Evolutionary conservation across 2,113 vertebrate species (phyloP).

Genomic region (Cyanoderma ruficeps): DNA sequence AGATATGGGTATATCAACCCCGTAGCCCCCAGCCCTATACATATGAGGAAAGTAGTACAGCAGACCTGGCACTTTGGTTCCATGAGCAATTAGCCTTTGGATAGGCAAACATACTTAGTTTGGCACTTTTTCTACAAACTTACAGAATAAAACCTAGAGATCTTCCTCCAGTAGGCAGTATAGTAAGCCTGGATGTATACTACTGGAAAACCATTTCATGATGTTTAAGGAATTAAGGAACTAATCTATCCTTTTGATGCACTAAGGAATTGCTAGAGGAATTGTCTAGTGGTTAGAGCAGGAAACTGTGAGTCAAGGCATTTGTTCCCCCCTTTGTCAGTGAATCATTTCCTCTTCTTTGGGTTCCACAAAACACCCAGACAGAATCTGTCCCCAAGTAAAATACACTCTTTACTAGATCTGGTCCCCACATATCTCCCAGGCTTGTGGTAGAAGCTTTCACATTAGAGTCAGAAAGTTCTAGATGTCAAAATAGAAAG

Average conservation of each 20-base stretch:
- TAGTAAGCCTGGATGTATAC: neutral
- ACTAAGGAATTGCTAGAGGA: slow-evolving; percentile 4
- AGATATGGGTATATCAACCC: neutral
- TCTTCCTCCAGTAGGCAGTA: neutral
- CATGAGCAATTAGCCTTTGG: neutral
- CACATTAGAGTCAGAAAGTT: neutral
- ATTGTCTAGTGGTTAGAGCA: slow-evolving; percentile 38
- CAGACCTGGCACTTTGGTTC: neutral
- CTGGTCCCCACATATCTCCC: neutral
- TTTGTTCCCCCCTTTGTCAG: slow-evolving; percentile 35
- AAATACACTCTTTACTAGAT: neutral
- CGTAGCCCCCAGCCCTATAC: neutral
- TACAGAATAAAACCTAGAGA: neutral
- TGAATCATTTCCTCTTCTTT: slow-evolving; percentile 62
- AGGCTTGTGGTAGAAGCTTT: neutral
- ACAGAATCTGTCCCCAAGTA: slow-evolving; percentile 21
- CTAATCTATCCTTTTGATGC: slow-evolving; percentile 11
- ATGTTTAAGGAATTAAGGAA: slow-evolving; percentile 16
- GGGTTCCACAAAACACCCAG: slow-evolving; percentile 18
- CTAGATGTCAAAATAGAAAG: neutral
- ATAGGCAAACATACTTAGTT: neutral
- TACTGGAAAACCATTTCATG: neutral
- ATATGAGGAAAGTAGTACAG: neutral
- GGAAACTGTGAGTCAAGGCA: slow-evolving; percentile 41
- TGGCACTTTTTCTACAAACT: neutral